Evolutionary conservation across 2,888 invertebrate genomes (phyloP), one percentile per base, ranked within the genome.

Genomic region (Ischnus inquisitorius): DNA sequence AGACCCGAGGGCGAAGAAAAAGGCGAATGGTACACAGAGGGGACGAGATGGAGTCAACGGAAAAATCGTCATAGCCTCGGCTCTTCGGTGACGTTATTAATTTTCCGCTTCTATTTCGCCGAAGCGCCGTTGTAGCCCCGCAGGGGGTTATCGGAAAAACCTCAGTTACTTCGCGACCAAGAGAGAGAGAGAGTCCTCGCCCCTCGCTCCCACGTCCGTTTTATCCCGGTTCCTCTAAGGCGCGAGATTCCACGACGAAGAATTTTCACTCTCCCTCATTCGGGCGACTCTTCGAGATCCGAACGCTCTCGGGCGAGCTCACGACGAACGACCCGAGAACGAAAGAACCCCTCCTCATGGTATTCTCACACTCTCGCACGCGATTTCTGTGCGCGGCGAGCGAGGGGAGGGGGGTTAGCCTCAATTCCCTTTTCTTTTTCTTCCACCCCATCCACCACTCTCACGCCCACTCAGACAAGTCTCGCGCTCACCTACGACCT

Each of bases 141-240:
- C 79, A 75, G 79, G 83, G 79, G 83, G 79, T 83, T 83, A 83
- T 83, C 83, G 83, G 83, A 79, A 83, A 83, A 83, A 83, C 75
- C 79, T 79, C 48, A 69, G 67, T 77, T 74, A 72, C 51, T 62
- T 68, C 68, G 65, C 62, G 48, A 75, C 67, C 43, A 19, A 28
- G 74, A 43, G 43, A 46, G 64, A n/a, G n/a, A n/a, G n/a, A n/a
- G n/a, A n/a, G n/a, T n/a, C n/a, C 41, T 25, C 41, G 16, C 34
- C 28, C 74, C 67, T 16, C 22, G 14, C 12, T 71, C 65, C 79
- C 79, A 46, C 74, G 64, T 79, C 82, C 74, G 83, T 69, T 69
- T 83, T 64, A 41, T 74, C 46, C 62, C 74, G 78, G 57, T 65
- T 64, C 65, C 79, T 57, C 83, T 57, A 54, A 79, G 69, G 69